These are phyloP conservation scores for Mesembrinibis cayennensis DNA, from an alignment of 2,113 vertebrate genomes.

Conservation along the genomic window DNA sequence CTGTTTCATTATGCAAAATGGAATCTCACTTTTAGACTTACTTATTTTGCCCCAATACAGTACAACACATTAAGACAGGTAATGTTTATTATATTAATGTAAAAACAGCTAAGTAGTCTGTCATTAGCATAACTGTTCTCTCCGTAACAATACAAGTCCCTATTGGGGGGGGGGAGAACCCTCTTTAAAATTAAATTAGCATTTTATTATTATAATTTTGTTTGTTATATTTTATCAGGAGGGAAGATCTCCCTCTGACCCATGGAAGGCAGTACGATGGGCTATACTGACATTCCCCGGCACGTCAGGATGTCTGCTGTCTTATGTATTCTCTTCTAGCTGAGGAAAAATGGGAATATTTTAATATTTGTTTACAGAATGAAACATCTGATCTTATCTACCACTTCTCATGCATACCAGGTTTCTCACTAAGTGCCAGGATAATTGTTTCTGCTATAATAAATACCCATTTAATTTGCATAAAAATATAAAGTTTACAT, in stretches of 20 bases:
- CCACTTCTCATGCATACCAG: conserved; percentile 66
- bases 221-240: conserved; percentile 72
- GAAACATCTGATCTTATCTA: conserved; percentile 66
- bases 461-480: conserved; percentile 80
- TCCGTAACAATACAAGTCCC: conserved; percentile 73
- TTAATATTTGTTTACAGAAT: conserved; percentile 71
- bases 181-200: conserved; percentile 80
- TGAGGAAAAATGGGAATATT: conserved; percentile 50
- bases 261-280: conserved; percentile 18
- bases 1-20: conserved; percentile 69
- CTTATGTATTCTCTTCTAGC: conserved; percentile 34
- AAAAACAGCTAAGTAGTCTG: conserved; percentile 76
- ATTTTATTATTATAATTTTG: conserved; percentile 76
- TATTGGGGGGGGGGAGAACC: background rate
- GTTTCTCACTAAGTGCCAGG: conserved; percentile 69
- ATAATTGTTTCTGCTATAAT: conserved; percentile 79
- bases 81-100: conserved; percentile 80
- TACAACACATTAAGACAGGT: conserved; percentile 72
- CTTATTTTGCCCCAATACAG: conserved; percentile 66
- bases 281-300: conserved; percentile 61
- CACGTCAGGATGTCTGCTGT: conserved; percentile 41
- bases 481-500: conserved; percentile 82
- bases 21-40: conserved; percentile 70
- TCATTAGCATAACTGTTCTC: conserved; percentile 79
- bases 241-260: conserved; percentile 62